Evolutionary conservation across 1,140 invertebrate genomes (phyloP), one percentile per base, ranked within the genome.

Genomic region (Meloidogyne chitwoodi): DNA sequence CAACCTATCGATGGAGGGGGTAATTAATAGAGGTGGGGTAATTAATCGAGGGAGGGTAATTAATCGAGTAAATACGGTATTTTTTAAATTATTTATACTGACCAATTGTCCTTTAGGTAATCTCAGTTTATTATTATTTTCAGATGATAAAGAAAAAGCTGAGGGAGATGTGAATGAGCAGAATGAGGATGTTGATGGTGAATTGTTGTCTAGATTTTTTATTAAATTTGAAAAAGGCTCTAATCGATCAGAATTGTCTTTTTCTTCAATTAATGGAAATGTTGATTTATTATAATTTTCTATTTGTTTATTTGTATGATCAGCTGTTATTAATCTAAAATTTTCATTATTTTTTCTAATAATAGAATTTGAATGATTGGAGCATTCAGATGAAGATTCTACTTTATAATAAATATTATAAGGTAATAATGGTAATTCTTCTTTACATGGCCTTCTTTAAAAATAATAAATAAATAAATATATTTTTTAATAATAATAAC

Each of bases 381-480:
- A 67, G 1, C 19, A 63, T 26, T 81, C 62, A 12, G 31, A 31
- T 29, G 82, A 79, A 38, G 67, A 62, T 34, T 81, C 81, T 16
- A 81, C 31, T 24, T 82, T 48, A 77, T 81, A 81, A 63, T 81
- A 68, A 75, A 81, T 81, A 63, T 81, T 81, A 67, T 81, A 81
- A 12, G 80, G 80, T 19, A 81, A 48, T 31, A 83, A 83, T 4
- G 69, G 80, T 19, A 75, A 29, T 70, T 81, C 80, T 68, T 81
- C 81, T 11, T 71, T n/a, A 19, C 77, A 63, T 8, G 80, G 80
- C 27, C 29, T 67, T 69, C 80, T 81, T 34, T 8, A 83, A 81
- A 34, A 62, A 16, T 5, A 74, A 27, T 16, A 14, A 24, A 24
- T 12, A 24, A 72, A n/a, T 72, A 29, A 31, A n/a, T 73, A 12